These are phyloP conservation scores for Aurelia sp. DNA, from an alignment of 30 jellyfish, hydroid and myxozoan genomes.

Conservation along the genomic window DNA sequence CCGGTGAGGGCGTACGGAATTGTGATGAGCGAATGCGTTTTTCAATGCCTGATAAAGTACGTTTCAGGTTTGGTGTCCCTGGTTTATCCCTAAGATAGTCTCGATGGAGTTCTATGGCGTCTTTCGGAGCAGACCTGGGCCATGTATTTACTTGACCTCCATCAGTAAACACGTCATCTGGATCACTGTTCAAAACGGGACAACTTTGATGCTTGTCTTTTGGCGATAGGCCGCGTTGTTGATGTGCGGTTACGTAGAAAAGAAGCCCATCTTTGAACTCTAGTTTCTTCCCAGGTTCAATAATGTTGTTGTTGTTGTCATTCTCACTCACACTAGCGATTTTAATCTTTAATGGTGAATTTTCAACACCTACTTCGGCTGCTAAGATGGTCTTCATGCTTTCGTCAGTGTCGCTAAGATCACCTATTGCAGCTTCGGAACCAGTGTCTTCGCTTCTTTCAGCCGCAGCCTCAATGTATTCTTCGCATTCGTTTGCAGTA, in stretches of 20 bases:
- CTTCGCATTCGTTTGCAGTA: not conserved
- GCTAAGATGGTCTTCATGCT: constrained; percentile 68
- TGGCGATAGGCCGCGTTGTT: constrained; percentile 4
- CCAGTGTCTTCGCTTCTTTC: constrained; percentile 7
- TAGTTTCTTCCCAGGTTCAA: constrained; percentile 5
- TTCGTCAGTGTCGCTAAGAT: not conserved
- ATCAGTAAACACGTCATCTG: constrained; percentile 4
- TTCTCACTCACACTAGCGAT: constrained; percentile 37
- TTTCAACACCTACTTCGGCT: constrained; percentile 46
- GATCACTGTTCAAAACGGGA: constrained; percentile 13
- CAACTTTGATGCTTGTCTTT: constrained; percentile 39
- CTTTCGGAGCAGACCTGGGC: constrained; percentile 35
- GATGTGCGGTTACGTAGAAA: constrained; percentile 57
- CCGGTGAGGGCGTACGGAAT: constrained; percentile 52
- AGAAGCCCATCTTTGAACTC: constrained; percentile 41
- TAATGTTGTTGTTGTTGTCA: constrained; percentile 34
- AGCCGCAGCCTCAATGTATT: too few relatives aligned
- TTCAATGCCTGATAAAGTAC: constrained; percentile 61
- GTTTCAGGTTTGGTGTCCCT: constrained; percentile 15
- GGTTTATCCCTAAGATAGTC: not conserved
- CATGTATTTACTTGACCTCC: constrained; percentile 19
- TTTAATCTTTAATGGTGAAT: constrained; percentile 56
- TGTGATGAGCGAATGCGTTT: constrained; percentile 59
- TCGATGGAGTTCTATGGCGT: constrained; percentile 3
- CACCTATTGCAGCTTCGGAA: not conserved